Base-by-base conservation (phyloP, 1,140 invertebrate genomes). In the Thaumetopoea pityocampa region DNA sequence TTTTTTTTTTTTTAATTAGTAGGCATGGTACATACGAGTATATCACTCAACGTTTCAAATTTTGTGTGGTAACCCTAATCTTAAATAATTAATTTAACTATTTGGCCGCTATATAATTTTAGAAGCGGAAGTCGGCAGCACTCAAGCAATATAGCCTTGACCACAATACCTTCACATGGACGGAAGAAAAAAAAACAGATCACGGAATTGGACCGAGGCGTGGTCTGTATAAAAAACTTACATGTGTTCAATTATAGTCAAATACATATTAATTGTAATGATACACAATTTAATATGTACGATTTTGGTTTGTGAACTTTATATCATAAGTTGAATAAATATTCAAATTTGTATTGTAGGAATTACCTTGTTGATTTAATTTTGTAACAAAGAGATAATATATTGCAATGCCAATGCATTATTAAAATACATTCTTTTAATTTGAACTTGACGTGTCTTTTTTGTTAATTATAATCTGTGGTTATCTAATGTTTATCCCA, bases 401-500 rank as follows among this genome's bases (percentile, higher is more conserved):
- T n/a, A 18, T 32, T 32, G 10, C 10, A 34, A 9, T 30, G 28
- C 16, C 28, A 10, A 30, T 30, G 28, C 9, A 16, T 30, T 9
- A 30, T 18, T 7, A 18, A 30, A 14, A 20, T 11, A 8, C 12
- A 9, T 14, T 19, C 12, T 40, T 40, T 28, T 29, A 40, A 40
- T 7, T 15, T 40, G 36, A 29, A 40, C 36, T 40, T 40, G 36
- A 40, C 36, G 29, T 4, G 4, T 19, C 4, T 41, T 41, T 41
- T 17, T 11, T 18, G n/a, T 24, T 28, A 24, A 22, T 24, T 40
- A 14, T 29, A 27, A 20, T 8, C 22, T 6, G 4, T 18, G 26
- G 20, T 40, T 29, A 40, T 40, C 26, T 29, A 2, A 10, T 40
- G 24, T 40, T 29, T 40, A 17, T 40, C 29, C 22, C 14, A 11